Conservation (phyloP, 30 jellyfish, hydroid and myxozoan species). For the Hydra vulgaris region DNA sequence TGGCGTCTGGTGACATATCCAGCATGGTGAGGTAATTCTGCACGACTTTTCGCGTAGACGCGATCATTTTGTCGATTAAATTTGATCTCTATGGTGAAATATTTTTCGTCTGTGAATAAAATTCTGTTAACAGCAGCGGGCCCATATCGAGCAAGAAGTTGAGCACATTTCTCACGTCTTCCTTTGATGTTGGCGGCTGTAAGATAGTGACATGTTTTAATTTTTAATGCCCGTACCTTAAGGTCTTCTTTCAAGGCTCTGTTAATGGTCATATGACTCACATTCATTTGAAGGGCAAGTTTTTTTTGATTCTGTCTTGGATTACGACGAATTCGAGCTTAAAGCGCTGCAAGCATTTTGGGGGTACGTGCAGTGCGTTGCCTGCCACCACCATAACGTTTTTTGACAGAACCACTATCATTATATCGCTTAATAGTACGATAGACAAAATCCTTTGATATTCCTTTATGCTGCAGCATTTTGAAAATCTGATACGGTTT, state of each 20-base stretch:
- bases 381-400: too few relatives aligned
- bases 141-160: neutral
- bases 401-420: too few relatives aligned
- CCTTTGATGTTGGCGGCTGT: neutral
- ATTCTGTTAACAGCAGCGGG: neutral
- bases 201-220: neutral
- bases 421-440: too few relatives aligned
- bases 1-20: neutral
- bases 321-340: neutral
- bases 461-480: too few relatives aligned
- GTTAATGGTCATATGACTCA: neutral
- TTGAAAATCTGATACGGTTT: too few relatives aligned
- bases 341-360: neutral
- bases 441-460: too few relatives aligned
- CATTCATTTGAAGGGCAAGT: neutral
- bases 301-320: neutral
- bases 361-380: too few relatives aligned
- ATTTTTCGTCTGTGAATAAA: neutral
- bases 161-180: neutral
- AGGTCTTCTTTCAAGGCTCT: neutral
- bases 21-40: neutral
- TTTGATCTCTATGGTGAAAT: neutral
- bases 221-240: neutral
- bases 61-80: neutral
- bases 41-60: neutral